Percentiles rank a stretch among this genome's conserved stretches.
Evolutionary conservation across 53 echinoderm and acorn worm genomes (phyloP).

Genomic region (Actinopyga echinites): DNA sequence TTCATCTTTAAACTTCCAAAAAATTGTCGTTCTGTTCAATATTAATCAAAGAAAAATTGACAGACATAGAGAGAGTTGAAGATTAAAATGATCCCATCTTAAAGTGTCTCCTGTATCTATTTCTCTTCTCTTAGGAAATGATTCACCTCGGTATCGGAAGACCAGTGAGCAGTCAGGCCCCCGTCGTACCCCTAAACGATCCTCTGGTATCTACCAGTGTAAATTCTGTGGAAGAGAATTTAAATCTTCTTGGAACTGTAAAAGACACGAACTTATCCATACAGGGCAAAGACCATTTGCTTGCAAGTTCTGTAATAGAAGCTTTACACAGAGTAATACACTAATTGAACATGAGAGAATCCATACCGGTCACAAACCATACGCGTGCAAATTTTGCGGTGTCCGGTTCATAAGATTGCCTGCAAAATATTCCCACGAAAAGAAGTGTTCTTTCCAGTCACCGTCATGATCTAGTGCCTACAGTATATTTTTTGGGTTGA

Average conservation of each 20-base stretch:
- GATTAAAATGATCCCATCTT: too few species aligned
- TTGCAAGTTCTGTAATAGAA: background rate
- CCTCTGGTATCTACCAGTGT: background rate
- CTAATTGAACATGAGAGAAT: background rate
- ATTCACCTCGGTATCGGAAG: too few species aligned
- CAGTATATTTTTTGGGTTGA: too few species aligned
- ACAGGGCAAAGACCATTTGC: background rate
- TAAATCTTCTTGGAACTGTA: conserved; percentile 16
- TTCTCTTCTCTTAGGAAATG: too few species aligned
- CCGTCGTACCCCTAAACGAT: too few species aligned
- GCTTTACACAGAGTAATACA: conserved; percentile 5
- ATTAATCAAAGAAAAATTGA: too few species aligned
- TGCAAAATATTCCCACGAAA: conserved; percentile 22
- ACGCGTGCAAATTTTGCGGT: background rate
- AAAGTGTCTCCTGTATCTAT: too few species aligned
- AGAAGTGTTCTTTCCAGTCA: conserved; percentile 7
- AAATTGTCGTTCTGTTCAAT: too few species aligned
- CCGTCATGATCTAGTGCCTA: too few species aligned
- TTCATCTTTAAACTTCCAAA: too few species aligned
- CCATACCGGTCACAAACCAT: background rate
- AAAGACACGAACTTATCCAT: conserved; percentile 12
- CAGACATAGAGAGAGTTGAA: too few species aligned
- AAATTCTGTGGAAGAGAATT: conserved; percentile 14
- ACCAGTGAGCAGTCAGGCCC: too few species aligned
- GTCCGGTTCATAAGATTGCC: conserved; percentile 6